Evolutionary conservation across 1,140 invertebrate species (phyloP), one percentile per base, ranked within the genome.

Genomic region (Anastrepha obliqua): DNA sequence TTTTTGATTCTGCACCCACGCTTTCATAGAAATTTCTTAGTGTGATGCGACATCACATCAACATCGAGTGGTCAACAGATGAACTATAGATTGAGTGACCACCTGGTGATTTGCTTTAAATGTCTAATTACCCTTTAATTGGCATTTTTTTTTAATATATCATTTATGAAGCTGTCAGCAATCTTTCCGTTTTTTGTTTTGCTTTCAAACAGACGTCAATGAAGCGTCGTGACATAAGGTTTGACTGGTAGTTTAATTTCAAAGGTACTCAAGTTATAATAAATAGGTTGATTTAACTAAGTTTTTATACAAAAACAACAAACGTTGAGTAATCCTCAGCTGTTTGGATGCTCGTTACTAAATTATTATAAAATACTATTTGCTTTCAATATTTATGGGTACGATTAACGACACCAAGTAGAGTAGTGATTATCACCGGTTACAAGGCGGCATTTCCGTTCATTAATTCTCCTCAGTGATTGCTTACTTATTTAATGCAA

Each of bases 381-480:
- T 58, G 55, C 39, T 67, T 3, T 67, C 3, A 55, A 51, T 55
- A 81, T 55, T 29, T 47, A 62, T 62, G 9, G 15, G 44, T 51
- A 9, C 1, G 64, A 65, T 5, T 39, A 13, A 44, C 4, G 42
- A 17, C 74, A n/a, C 55, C 74, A 81, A 81, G 2, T 42, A n/a
- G n/a, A 17, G 44, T 20, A 11, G n/a, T 81, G 47, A 81, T 81
- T 81, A 81, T 81, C 20, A n/a, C 8, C 47, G 74, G 2, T 11
- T 58, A 55, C 9, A 81, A 81, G 29, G 29, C 15, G 74, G 47
- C 47, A 81, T 81, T 81, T 81, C 74, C 47, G 74, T 81, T n/a
- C 11, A 42, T n/a, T 55, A 55, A 81, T n/a, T 7, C 47, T 17
- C 47, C 17, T 55, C 74, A 81, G 51, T 81, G 47, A 81, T 29